Conservation (phyloP, 2,797 vertebrate species). For the Leuciscus waleckii region DNA sequence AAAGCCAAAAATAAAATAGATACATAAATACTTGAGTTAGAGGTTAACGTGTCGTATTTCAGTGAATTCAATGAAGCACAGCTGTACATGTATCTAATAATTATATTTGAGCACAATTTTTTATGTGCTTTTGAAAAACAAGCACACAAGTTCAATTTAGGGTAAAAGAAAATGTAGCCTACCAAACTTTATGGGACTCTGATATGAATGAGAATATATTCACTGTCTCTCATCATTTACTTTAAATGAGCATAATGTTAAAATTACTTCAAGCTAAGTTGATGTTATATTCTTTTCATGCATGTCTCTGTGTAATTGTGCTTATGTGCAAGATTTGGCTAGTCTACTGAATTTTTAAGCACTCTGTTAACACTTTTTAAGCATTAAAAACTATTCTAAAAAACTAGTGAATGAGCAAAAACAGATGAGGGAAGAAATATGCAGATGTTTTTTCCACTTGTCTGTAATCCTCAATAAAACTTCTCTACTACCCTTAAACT, state of each 20-base stretch:
- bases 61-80: too few relatives aligned
- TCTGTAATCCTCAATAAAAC: conserved; percentile 1
- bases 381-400: not conserved
- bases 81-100: too few relatives aligned
- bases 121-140: rapidly evolving
- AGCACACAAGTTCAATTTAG: too few relatives aligned
- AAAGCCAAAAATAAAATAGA: too few relatives aligned
- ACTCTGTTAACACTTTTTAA: not conserved
- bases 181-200: not conserved
- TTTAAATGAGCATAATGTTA: not conserved
- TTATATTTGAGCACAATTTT: too few relatives aligned
- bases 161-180: not conserved
- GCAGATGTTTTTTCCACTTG: not conserved
- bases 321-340: too few relatives aligned
- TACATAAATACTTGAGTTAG: too few relatives aligned
- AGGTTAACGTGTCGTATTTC: too few relatives aligned
- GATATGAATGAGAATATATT: not conserved
- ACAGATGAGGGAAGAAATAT: not conserved
- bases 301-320: not conserved
- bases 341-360: not conserved
- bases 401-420: too few relatives aligned
- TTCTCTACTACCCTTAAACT: not conserved
- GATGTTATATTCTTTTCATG: not conserved
- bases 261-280: not conserved
- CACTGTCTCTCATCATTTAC: not conserved